A percentile compares a stretch with the other conserved stretches of the same genome.
These are phyloP conservation scores for Microctonus aethiopoides DNA, from an alignment of 2,888 invertebrate species.

Conservation along the genomic window DNA sequence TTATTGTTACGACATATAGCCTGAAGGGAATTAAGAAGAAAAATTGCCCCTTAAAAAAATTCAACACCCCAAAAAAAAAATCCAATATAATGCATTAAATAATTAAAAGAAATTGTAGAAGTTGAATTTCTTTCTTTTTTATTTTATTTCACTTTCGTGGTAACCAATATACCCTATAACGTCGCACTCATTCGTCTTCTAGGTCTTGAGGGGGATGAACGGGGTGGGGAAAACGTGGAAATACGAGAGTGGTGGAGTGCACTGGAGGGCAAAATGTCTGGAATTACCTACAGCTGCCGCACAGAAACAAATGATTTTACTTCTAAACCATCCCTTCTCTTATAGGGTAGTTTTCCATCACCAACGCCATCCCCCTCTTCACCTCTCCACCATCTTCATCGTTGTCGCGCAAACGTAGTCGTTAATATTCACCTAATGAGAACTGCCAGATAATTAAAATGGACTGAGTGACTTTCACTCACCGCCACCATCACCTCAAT, in stretches of 20 bases:
- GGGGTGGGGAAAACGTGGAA: not conserved
- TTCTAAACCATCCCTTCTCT: constrained; percentile 9
- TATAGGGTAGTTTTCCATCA: not conserved
- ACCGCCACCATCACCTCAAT: not conserved
- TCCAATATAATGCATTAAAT: not conserved
- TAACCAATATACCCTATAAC: not conserved
- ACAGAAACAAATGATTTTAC: constrained; percentile 48
- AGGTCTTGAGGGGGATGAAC: not conserved
- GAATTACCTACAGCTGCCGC: constrained; percentile 46
- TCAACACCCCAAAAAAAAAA: not conserved
- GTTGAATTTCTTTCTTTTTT: not conserved
- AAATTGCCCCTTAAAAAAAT: not conserved
- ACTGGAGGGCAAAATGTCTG: constrained; percentile 37
- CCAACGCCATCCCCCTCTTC: not conserved
- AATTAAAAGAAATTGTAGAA: not conserved
- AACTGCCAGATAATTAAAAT: constrained; percentile 54
- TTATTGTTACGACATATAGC: not conserved
- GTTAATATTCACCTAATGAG: constrained; percentile 53
- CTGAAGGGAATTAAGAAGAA: no score
- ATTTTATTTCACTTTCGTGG: not conserved
- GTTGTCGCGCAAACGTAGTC: constrained; percentile 41
- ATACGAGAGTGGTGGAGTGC: not conserved
- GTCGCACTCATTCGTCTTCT: not conserved
- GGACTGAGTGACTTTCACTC: constrained; percentile 18
- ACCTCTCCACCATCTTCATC: constrained; percentile 22